Evolutionary conservation across 1,140 invertebrate species (phyloP).

Genomic region (Penaeus vannamei): DNA sequence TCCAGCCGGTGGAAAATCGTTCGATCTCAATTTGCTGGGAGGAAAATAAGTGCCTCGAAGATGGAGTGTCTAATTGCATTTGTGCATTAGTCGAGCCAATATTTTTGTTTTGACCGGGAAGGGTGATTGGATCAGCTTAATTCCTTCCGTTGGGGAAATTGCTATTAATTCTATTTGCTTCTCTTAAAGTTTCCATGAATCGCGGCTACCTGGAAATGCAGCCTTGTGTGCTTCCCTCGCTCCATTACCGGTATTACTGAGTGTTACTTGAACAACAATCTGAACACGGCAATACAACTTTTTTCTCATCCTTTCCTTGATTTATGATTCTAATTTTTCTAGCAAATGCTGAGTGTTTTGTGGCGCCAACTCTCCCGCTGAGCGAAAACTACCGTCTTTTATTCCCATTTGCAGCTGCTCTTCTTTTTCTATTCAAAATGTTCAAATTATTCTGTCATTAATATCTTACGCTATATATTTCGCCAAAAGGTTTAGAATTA

Average conservation of each 20-base stretch:
- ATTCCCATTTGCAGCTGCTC: neutral
- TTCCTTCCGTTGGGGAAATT: neutral
- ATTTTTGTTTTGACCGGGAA: conserved; percentile 26
- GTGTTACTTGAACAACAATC: too few relatives aligned
- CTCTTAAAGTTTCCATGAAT: neutral
- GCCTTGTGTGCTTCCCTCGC: too few relatives aligned
- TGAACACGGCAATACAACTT: neutral
- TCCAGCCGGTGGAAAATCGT: too few relatives aligned
- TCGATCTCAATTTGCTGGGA: too few relatives aligned
- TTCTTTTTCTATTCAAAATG: too few relatives aligned
- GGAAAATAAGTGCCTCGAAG: neutral
- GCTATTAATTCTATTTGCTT: conserved; percentile 5
- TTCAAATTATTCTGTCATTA: too few relatives aligned
- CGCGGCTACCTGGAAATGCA: too few relatives aligned
- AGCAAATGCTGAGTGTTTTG: conserved; percentile 7
- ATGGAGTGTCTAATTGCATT: conserved; percentile 31
- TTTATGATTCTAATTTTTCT: conserved; percentile 33
- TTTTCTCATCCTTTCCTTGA: conserved; percentile 2
- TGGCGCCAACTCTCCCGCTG: neutral
- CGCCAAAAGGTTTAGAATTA: too few relatives aligned
- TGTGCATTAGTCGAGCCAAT: conserved; percentile 29
- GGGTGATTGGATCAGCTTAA: neutral
- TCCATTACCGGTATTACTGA: too few relatives aligned
- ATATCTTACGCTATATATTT: too few relatives aligned
- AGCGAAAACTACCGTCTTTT: conserved; percentile 2